Evolutionary conservation across 92 coral and sea anemone genomes (phyloP), one percentile per base, ranked within the genome.

Genomic region (Pocillopora grandis): DNA sequence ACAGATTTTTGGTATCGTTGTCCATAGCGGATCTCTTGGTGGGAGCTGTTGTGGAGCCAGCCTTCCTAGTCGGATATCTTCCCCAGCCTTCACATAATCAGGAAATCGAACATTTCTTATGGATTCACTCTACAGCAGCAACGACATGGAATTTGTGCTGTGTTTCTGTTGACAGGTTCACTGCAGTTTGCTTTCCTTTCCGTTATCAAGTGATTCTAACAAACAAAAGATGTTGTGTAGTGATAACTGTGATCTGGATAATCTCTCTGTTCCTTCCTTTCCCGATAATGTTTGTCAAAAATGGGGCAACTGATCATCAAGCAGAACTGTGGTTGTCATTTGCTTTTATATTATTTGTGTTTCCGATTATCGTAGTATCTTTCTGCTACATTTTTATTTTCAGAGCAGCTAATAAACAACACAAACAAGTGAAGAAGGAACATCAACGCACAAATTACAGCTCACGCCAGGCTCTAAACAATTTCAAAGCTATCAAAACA

Each of bases 1-100:
- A 87, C 61, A 76, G 76, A 12, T 63, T 80, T 71, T 74, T 87
- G 5, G 75, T 76, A 7, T 79, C 85, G 21, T 62, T 87, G 55
- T 76, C 86, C 11, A 20, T 66, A 0, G 85, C 89, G 12, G 86
- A 86, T 69, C 23, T 86, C 21, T 23, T 72, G 10, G 82, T 83
- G 1, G 89, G 89, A 75, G 59, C 80, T 42, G 86, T 80, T 17
- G 37, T 77, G 3, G 71, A 23, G 35, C 37, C 71, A 10, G 12
- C 16, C 2, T 66, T 33, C 35, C 21, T 66, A 11, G 71, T 17
- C 42, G 14, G 31, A 27, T 27, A 27, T 27, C 31, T 27, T 27
- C 31, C 31, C 31, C 31, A 27, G 31, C 31, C 31, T 27, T 27
- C 31, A 27, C 31, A 27, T 27, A 27, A 27, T 27, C 31, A 27